Conservation (phyloP, 2,888 invertebrate genomes). For the Idaea aversata region DNA sequence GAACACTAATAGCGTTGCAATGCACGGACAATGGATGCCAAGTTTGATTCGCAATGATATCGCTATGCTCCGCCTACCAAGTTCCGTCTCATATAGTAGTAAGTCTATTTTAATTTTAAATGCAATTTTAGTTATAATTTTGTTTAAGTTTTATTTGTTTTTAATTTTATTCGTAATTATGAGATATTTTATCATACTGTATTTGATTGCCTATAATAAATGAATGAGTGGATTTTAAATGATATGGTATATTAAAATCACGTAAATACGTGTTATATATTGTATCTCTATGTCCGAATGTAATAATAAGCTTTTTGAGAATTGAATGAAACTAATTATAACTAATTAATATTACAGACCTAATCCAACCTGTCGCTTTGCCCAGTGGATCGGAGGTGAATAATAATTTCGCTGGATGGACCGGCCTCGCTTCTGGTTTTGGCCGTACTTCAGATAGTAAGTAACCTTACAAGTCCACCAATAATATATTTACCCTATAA, state of each 20-base stretch:
- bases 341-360: constrained; percentile 23
- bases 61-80: background rate
- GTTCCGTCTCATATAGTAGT: background rate
- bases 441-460: constrained; percentile 22
- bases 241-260: no score
- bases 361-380: constrained; percentile 34
- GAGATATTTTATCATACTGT: no score
- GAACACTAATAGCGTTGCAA: background rate
- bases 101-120: background rate
- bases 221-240: no score
- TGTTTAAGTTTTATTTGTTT: no score
- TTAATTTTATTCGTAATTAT: no score
- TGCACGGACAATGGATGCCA: background rate
- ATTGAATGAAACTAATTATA: background rate
- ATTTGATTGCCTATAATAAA: no score
- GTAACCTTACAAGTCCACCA: background rate
- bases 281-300: background rate
- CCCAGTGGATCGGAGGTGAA: constrained; percentile 33
- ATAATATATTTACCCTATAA: no score
- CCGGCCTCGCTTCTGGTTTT: constrained; percentile 47
- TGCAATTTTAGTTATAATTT: no score
- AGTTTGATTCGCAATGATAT: background rate
- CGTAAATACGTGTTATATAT: background rate
- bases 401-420: constrained; percentile 32
- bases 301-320: background rate